A percentile compares a stretch with the other conserved stretches of the same genome.
Conservation (phyloP, 2,888 invertebrate species). For the Scaptomyza caliginosa region DNA sequence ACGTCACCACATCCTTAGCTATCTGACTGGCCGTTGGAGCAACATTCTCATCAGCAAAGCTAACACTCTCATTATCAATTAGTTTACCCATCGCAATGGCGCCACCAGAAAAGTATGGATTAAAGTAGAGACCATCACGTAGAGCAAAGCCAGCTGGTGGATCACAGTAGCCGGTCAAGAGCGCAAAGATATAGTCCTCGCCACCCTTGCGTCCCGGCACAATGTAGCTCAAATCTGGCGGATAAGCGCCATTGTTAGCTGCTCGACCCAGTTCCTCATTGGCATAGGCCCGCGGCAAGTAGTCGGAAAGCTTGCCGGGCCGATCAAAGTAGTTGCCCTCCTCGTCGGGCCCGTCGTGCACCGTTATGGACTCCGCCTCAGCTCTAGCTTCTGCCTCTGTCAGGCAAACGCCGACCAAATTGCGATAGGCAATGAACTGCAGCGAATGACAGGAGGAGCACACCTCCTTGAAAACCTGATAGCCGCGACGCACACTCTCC, state of each 20-base stretch:
- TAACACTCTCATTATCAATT: conserved; percentile 91
- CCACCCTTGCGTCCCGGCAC: conserved; percentile 94
- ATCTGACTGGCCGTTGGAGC: conserved; percentile 96
- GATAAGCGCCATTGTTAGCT: conserved; percentile 98
- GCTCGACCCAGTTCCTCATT: conserved; percentile 98
- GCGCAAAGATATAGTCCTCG: conserved; percentile 97
- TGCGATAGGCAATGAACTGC: conserved; percentile 95
- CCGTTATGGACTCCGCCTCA: conserved; percentile 94
- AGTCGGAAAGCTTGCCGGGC: conserved; percentile 97
- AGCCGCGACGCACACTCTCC: conserved; percentile 93
- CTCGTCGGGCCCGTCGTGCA: conserved; percentile 93
- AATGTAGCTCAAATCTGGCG: conserved; percentile 97
- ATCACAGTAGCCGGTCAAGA: conserved; percentile 97
- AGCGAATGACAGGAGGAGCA: conserved; percentile 99
- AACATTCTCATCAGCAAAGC: conserved; percentile 92
- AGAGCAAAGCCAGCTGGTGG: conserved; percentile 94
- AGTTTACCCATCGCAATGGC: conserved; percentile 98
- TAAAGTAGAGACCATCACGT: conserved; percentile 96
- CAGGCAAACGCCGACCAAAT: conserved; percentile 94
- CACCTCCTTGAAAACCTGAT: conserved; percentile 99
- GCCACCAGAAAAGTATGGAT: conserved; percentile 99
- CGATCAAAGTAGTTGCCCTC: conserved; percentile 94
- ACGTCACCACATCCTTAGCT: conserved; percentile 97
- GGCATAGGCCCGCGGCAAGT: conserved; percentile 95
- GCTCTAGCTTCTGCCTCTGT: conserved; percentile 98